These are phyloP conservation scores for Trichomycterus rosablanca DNA, from an alignment of 2,113 vertebrate species.

Conservation along the genomic window DNA sequence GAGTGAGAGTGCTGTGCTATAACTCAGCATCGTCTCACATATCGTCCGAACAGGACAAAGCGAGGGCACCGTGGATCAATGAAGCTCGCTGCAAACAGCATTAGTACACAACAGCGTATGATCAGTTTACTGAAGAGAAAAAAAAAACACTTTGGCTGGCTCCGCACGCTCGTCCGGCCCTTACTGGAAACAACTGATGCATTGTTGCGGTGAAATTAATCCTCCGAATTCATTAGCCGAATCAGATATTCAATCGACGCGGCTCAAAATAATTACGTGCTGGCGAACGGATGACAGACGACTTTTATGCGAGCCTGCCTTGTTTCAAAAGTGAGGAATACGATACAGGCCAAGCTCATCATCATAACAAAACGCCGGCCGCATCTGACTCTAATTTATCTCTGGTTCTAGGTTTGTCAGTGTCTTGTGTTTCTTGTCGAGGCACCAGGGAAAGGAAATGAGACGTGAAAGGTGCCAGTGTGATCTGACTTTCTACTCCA, in stretches of 20 bases:
- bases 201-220: constrained; percentile 87
- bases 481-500: constrained; percentile 28
- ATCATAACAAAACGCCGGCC: constrained; percentile 39
- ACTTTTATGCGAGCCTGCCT: constrained; percentile 41
- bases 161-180: constrained; percentile 59
- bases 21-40: constrained; percentile 75
- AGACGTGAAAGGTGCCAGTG: constrained; percentile 42
- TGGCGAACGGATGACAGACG: constrained; percentile 66
- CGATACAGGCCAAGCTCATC: constrained; percentile 48
- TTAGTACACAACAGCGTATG: constrained; percentile 71
- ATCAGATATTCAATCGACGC: constrained; percentile 80
- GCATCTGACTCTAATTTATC: constrained; percentile 43
- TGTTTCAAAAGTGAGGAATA: constrained; percentile 48
- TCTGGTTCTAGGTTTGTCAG: constrained; percentile 48
- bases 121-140: constrained; percentile 81
- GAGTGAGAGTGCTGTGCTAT: constrained; percentile 58
- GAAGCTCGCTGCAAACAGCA: constrained; percentile 71
- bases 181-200: constrained; percentile 82
- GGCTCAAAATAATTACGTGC: constrained; percentile 74
- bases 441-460: constrained; percentile 34
- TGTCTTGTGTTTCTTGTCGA: constrained; percentile 35
- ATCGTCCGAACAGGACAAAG: constrained; percentile 72
- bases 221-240: constrained; percentile 83
- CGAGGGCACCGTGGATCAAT: constrained; percentile 77
- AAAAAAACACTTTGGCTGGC: constrained; percentile 55